A percentile compares a stretch with the other conserved stretches of the same genome.
Conservation (phyloP, 2,888 invertebrate species). For the Aradus depressus region DNA sequence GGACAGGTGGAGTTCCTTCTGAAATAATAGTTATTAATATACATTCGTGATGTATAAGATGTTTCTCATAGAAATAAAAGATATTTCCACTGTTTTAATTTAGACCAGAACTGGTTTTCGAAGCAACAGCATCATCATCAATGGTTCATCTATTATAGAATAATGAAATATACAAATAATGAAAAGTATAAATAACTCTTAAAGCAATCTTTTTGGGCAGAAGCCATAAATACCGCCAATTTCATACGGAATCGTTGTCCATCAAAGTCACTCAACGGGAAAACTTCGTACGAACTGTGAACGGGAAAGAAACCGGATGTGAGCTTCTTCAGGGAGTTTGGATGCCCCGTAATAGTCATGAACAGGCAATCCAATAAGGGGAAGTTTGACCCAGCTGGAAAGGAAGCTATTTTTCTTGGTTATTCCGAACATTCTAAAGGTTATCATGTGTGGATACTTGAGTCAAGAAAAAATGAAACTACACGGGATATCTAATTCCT, state of each 20-base stretch:
- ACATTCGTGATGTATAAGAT: too few species aligned
- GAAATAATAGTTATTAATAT: too few species aligned
- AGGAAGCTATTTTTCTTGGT: conserved; percentile 9
- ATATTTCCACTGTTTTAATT: too few species aligned
- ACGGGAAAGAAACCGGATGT: conserved; percentile 19
- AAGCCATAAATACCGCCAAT: conserved; percentile 34
- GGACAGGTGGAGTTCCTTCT: too few species aligned
- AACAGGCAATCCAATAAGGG: neutral
- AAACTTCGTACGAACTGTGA: conserved; percentile 31
- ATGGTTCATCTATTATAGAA: too few species aligned
- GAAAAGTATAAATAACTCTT: too few species aligned
- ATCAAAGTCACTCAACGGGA: conserved; percentile 28
- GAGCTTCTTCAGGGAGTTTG: conserved; percentile 5
- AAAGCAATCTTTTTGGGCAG: too few species aligned
- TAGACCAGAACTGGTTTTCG: too few species aligned
- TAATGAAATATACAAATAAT: too few species aligned
- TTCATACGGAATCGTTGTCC: conserved; percentile 34
- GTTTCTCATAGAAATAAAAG: too few species aligned
- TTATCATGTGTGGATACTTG: neutral
- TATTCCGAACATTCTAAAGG: conserved; percentile 2
- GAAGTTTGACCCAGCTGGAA: neutral
- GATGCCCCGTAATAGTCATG: neutral
- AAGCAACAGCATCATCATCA: too few species aligned
- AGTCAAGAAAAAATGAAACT: neutral
- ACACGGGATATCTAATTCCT: conserved; percentile 3